Evolutionary conservation across 2,797 vertebrate genomes (phyloP).

Genomic region (Argyrosomus regius): DNA sequence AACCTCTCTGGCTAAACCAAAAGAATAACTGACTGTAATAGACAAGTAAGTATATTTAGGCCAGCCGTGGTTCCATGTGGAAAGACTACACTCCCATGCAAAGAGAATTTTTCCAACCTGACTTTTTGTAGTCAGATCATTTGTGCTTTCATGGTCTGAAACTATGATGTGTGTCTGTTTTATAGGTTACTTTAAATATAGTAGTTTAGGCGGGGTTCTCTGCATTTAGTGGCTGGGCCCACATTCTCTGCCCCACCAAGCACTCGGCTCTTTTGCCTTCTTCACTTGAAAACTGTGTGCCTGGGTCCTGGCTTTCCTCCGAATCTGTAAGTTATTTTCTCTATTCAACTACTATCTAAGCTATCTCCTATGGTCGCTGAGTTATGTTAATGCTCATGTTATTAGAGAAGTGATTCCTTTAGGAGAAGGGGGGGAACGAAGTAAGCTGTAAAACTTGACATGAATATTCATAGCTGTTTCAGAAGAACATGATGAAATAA

Average conservation of each 20-base stretch:
- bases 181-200: slow-evolving; percentile 83
- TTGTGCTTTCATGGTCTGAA: slow-evolving; percentile 57
- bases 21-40: slow-evolving; percentile 32
- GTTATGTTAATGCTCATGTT: slow-evolving; percentile 2
- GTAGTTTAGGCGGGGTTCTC: slow-evolving; percentile 86
- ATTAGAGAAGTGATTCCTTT: not conserved
- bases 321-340: slow-evolving; percentile 78
- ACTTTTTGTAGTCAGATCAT: slow-evolving; percentile 46
- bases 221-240: slow-evolving; percentile 81
- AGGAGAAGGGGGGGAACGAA: not conserved
- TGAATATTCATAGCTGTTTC: slow-evolving; percentile 48
- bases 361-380: not conserved
- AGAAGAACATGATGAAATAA: slow-evolving; percentile 57
- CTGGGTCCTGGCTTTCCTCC: slow-evolving; percentile 60
- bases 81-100: slow-evolving; percentile 44
- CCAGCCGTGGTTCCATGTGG: slow-evolving; percentile 50
- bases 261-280: slow-evolving; percentile 58
- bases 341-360: not conserved
- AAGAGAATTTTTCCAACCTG: slow-evolving; percentile 55
- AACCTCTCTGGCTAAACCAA: slow-evolving; percentile 18
- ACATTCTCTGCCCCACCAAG: slow-evolving; percentile 75
- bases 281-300: slow-evolving; percentile 54
- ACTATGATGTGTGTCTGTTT: slow-evolving; percentile 66
- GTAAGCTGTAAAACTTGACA: slow-evolving; percentile 22
- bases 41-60: slow-evolving; percentile 38